phyloP scores from a whole-genome alignment of 2,113 vertebrate species.

The Carollia perspicillata region DNA sequence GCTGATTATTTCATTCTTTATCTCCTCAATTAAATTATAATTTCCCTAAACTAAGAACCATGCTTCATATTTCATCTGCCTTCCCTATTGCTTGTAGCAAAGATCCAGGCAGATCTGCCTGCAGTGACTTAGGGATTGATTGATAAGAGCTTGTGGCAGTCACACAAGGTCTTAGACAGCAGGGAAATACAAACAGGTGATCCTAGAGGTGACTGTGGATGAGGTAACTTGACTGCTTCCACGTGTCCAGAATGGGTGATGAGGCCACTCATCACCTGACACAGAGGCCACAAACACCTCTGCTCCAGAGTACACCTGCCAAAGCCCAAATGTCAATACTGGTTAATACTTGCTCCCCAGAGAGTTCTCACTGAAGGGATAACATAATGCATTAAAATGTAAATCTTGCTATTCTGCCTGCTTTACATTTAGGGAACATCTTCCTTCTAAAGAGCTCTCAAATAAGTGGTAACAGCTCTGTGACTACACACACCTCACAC shows the following conservation, averaged over 20 bases:
- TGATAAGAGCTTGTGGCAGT: not conserved
- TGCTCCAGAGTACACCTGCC: not conserved
- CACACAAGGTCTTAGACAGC: not conserved
- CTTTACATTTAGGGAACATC: constrained; percentile 46
- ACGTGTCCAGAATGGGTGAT: not conserved
- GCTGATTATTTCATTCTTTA: not conserved
- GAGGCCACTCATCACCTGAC: not conserved
- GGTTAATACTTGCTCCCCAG: not conserved
- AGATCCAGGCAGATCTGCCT: not conserved
- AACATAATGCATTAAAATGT: constrained; percentile 33
- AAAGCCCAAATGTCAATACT: not conserved
- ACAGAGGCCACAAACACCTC: not conserved
- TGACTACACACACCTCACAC: not conserved
- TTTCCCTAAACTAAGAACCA: not conserved
- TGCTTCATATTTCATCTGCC: not conserved
- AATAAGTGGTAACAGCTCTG: constrained; percentile 49
- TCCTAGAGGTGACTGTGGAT: not conserved
- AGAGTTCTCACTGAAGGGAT: not conserved
- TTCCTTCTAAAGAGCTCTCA: constrained; percentile 54
- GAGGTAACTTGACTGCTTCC: not conserved
- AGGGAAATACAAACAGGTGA: not conserved
- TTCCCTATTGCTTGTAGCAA: not conserved
- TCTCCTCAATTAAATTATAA: not conserved
- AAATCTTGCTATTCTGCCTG: constrained; percentile 25
- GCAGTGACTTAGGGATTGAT: not conserved